Base-by-base conservation (phyloP, 2,888 invertebrate genomes). In the Acrocyrtus sp. region DNA sequence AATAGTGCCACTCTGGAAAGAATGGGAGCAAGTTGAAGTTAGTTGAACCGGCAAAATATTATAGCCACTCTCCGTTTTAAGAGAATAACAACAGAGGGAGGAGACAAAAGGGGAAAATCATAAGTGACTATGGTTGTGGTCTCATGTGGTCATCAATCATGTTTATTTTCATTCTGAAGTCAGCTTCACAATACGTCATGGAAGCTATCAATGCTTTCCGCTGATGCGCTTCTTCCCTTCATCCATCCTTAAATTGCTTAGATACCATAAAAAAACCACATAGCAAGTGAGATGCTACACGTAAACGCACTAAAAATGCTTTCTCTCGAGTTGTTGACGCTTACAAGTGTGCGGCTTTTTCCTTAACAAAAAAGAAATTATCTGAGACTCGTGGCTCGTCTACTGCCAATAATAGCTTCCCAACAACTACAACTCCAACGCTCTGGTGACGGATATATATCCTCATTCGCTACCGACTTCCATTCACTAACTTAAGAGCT, bases 71-170 rank as follows among this genome's bases (percentile, higher is more conserved):
- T 58, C 27, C 27, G 43, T 43, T 19, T 10, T 3, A 27, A 47
- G 22, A 61, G 50, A 41, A 26, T 6, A 45, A 17, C n/a, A 17
- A 47, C 54, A 63, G 45, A 21, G 39, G 21, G 27, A 54, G 69
- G 69, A 69, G 60, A 69, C 61, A 69, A 69, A 48, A 19, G 34
- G n/a, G n/a, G 56, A 48, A 58, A 53, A 12, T 43, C 27, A 29
- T 68, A 50, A 60, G 69, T 69, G 69, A 62, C 60, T 62, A 51
- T 27, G 12, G 34, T n/a, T 61, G 61, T 62, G 69, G 61, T 69
- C 69, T 60, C 69, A 69, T 69, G 62, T 69, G 69, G 69, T 69
- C 69, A 69, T 69, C 69, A 69, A 69, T 69, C 69, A 69, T 69
- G 69, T 54, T 62, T 62, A 54, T 69, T 69, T 69, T 69, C 69